phyloP scores from a whole-genome alignment of 2,797 vertebrate species.

The Brachyalestes nurse region DNA sequence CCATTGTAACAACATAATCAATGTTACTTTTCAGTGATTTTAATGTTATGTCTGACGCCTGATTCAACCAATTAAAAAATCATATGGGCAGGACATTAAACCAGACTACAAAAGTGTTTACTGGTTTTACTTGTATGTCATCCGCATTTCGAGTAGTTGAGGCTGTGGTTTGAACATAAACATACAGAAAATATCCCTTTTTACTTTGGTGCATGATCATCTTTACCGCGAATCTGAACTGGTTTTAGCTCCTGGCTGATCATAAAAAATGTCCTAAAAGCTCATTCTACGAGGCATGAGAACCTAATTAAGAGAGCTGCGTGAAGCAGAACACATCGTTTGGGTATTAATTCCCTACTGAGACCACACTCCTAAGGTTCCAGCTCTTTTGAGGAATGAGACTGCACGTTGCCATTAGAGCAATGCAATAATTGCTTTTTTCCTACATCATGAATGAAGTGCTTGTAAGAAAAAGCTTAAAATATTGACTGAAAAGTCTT shows the following conservation, averaged over 20 bases:
- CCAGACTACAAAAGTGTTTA: too few relatives aligned
- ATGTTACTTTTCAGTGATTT: too few relatives aligned
- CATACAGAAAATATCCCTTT: background rate
- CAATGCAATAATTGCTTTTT: constrained; percentile 21
- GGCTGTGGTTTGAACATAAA: background rate
- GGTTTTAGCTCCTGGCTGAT: constrained; percentile 39
- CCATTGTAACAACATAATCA: too few relatives aligned
- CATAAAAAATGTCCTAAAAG: constrained; percentile 34
- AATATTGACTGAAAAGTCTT: constrained; percentile 23
- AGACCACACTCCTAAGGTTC: constrained; percentile 33
- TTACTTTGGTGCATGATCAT: constrained; percentile 32
- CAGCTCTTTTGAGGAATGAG: constrained; percentile 28
- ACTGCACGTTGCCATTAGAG: constrained; percentile 33
- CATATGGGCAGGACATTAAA: too few relatives aligned
- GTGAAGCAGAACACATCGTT: constrained; percentile 42
- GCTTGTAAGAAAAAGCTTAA: background rate
- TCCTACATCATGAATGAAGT: constrained; percentile 5
- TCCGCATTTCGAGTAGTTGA: too few relatives aligned
- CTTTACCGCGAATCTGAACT: constrained; percentile 24
- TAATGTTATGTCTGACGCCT: too few relatives aligned
- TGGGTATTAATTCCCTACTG: constrained; percentile 27
- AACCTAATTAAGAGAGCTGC: constrained; percentile 51
- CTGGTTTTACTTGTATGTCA: too few relatives aligned
- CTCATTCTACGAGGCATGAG: constrained; percentile 42
- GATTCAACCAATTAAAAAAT: too few relatives aligned